Evolutionary conservation across 2,113 vertebrate species (phyloP).

Genomic region (Pelecanus crispus): DNA sequence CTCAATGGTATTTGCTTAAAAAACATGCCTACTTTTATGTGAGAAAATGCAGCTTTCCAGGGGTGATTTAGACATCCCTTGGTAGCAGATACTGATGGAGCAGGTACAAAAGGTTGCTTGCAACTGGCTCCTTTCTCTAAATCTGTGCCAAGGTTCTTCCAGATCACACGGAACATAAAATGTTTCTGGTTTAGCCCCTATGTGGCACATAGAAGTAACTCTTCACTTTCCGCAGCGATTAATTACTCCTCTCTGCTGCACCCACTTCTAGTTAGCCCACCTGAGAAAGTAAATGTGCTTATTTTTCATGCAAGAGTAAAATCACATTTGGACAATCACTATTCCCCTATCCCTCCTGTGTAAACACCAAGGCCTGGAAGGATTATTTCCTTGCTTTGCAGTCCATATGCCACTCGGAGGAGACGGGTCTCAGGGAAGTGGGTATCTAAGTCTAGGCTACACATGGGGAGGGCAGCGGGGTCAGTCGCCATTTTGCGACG

Average conservation of each 20-base stretch:
- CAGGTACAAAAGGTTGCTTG: background rate
- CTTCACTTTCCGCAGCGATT: background rate
- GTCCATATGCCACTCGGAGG: accelerated
- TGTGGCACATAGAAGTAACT: background rate
- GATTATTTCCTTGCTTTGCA: background rate
- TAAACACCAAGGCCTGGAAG: background rate
- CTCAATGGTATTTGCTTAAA: background rate
- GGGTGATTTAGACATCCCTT: background rate
- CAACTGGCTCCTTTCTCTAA: background rate
- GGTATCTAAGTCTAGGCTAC: background rate
- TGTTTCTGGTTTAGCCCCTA: background rate
- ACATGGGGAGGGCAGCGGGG: accelerated
- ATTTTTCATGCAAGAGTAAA: background rate
- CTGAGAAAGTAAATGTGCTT: background rate
- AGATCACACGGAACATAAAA: background rate
- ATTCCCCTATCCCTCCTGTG: background rate
- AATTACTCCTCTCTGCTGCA: background rate
- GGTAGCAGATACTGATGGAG: background rate
- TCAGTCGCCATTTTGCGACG: background rate
- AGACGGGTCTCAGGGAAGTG: background rate
- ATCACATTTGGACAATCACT: background rate
- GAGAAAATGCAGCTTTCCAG: background rate
- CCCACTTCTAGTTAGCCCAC: background rate
- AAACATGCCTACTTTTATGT: background rate
- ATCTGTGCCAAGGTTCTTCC: background rate